Evolutionary conservation across 2,888 invertebrate species (phyloP).

Genomic region (Agonopterix subpropinquella): DNA sequence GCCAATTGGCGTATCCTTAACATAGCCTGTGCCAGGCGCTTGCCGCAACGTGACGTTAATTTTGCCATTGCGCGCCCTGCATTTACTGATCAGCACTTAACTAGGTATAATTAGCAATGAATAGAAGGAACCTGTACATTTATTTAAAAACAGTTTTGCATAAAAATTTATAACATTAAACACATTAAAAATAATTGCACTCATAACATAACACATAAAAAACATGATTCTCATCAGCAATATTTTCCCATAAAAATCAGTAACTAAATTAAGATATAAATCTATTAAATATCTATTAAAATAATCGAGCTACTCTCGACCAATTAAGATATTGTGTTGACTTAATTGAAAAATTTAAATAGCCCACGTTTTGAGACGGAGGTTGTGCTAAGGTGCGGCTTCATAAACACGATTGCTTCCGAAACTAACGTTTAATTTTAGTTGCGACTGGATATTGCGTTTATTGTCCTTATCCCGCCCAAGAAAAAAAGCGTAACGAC

Average conservation of each 20-base stretch:
- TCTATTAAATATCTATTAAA: conserved; percentile 13
- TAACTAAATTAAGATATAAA: conserved; percentile 17
- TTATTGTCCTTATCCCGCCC: no score
- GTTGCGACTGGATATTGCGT: no score
- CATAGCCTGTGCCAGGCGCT: no score
- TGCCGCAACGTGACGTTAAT: no score
- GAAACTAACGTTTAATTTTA: no score
- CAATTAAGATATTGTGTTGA: conserved; percentile 38
- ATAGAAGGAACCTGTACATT: no score
- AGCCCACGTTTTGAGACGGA: conserved; percentile 18
- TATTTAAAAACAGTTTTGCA: no score
- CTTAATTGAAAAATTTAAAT: conserved; percentile 52
- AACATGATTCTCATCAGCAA: not conserved
- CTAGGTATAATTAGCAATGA: no score
- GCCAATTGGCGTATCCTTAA: no score
- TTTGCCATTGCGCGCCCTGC: no score
- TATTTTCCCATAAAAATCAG: conserved; percentile 13
- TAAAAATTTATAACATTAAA: not conserved
- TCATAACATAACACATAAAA: not conserved
- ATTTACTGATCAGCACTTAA: no score
- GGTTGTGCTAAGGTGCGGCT: conserved; percentile 12
- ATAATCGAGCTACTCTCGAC: conserved; percentile 23
- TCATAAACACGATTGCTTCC: not conserved
- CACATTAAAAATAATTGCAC: not conserved
- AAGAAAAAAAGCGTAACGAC: no score